Evolutionary conservation across 2,113 vertebrate species (phyloP).

Genomic region (Paraplagusia blochii): DNA sequence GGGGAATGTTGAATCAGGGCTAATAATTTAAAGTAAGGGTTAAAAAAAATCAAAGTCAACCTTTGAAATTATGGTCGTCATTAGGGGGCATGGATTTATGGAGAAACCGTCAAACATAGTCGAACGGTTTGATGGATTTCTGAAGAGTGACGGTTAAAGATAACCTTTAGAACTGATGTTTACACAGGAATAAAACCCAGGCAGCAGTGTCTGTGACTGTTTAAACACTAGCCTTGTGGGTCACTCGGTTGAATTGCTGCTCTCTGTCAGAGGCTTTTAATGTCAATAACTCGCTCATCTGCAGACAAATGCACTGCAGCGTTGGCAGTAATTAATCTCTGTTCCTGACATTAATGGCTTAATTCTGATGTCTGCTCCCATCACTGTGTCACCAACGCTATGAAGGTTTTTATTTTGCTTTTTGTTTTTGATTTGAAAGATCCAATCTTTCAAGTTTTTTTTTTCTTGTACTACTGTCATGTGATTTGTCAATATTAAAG

Average conservation of each 20-base stretch:
- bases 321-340: slow-evolving; percentile 45
- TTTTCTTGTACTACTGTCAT: too few species aligned
- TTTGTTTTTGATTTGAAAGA: too few species aligned
- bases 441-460: too few species aligned
- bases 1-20: too few species aligned
- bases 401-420: too few species aligned
- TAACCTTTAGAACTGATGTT: background rate
- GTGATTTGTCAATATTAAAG: too few species aligned
- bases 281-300: slow-evolving; percentile 19
- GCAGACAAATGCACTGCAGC: slow-evolving; percentile 29
- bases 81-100: background rate
- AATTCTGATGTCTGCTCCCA: slow-evolving; percentile 30
- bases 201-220: slow-evolving; percentile 1
- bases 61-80: too few species aligned
- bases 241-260: slow-evolving; percentile 15
- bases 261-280: slow-evolving; percentile 14
- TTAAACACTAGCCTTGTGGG: slow-evolving; percentile 8
- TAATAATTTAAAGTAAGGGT: too few species aligned
- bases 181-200: background rate
- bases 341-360: slow-evolving; percentile 40
- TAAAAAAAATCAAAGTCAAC: too few species aligned
- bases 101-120: background rate
- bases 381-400: slow-evolving; percentile 19
- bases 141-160: background rate
- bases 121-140: background rate